phyloP scores from a whole-genome alignment of 1,140 invertebrate genomes.

The Hyposmocoma kahamanoa region DNA sequence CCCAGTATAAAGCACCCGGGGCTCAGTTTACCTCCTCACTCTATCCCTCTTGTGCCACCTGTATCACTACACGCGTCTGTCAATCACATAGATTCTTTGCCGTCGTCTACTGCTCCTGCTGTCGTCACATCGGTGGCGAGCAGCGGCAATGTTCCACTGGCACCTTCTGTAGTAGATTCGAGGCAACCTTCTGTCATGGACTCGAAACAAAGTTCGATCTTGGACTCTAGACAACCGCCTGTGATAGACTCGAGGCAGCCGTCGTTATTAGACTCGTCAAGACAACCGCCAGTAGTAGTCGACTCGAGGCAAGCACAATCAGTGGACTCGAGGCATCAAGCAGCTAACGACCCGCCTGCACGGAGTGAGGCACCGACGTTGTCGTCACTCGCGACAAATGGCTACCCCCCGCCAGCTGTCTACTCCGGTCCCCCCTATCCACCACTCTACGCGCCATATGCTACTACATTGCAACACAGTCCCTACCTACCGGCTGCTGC shows the following conservation, averaged over 20 bases:
- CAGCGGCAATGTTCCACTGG: slow-evolving; percentile 31
- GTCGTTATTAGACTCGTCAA: no score
- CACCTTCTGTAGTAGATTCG: slow-evolving; percentile 40
- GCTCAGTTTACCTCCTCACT: slow-evolving; percentile 34
- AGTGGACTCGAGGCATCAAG: slow-evolving; percentile 39
- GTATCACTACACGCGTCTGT: slow-evolving; percentile 34
- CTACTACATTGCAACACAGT: slow-evolving; percentile 78
- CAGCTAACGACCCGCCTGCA: slow-evolving; percentile 30
- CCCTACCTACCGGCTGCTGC: slow-evolving; percentile 78
- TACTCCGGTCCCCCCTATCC: slow-evolving; percentile 79
- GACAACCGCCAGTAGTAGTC: slow-evolving; percentile 31
- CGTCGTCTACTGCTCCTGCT: slow-evolving; percentile 33
- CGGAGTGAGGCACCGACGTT: slow-evolving; percentile 35
- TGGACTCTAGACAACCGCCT: no score
- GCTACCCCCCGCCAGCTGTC: slow-evolving; percentile 57
- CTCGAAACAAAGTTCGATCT: neutral
- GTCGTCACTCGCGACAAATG: slow-evolving; percentile 41
- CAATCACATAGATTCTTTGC: slow-evolving; percentile 37
- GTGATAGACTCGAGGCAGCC: neutral
- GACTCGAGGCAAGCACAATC: slow-evolving; percentile 46
- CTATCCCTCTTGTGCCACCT: slow-evolving; percentile 28
- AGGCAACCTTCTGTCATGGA: slow-evolving; percentile 22
- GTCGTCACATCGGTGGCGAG: slow-evolving; percentile 22
- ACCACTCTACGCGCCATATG: slow-evolving; percentile 83
- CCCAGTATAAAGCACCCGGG: slow-evolving; percentile 48